Percentiles rank a stretch among this genome's conserved stretches.
phyloP scores from a whole-genome alignment of 1,140 invertebrate species.

The Eumaeus atala region DNA sequence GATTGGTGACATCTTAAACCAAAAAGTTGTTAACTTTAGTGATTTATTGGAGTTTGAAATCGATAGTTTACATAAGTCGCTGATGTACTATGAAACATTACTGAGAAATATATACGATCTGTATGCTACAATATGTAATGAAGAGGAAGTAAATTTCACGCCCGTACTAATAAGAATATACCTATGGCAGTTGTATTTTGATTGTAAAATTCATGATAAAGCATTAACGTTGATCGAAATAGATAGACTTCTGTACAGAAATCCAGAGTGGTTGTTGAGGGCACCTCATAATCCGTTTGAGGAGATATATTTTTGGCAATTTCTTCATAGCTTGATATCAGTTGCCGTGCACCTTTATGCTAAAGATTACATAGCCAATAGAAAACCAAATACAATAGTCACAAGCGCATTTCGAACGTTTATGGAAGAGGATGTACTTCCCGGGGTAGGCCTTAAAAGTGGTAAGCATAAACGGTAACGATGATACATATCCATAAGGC shows the following conservation, averaged over 20 bases:
- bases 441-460: constrained; percentile 46
- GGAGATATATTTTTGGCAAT: constrained; percentile 77
- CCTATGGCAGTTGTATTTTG: constrained; percentile 76
- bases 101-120: constrained; percentile 68
- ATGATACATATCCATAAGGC: no score
- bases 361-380: constrained; percentile 41
- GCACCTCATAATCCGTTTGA: constrained; percentile 74
- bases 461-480: constrained; percentile 34
- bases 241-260: constrained; percentile 60
- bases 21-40: constrained; percentile 28
- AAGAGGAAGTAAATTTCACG: constrained; percentile 46
- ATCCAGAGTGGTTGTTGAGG: constrained; percentile 60
- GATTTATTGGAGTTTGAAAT: constrained; percentile 62
- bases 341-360: constrained; percentile 68
- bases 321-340: constrained; percentile 72
- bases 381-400: constrained; percentile 59
- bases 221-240: constrained; percentile 69
- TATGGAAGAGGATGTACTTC: constrained; percentile 65
- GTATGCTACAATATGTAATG: constrained; percentile 67
- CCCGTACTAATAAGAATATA: constrained; percentile 70
- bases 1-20: constrained; percentile 20
- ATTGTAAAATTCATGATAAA: constrained; percentile 67
- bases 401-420: constrained; percentile 68
- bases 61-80: constrained; percentile 47
- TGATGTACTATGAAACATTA: constrained; percentile 62